A percentile compares a stretch with the other conserved stretches of the same genome.
phyloP scores from a whole-genome alignment of 2,888 invertebrate genomes.

The Minunthozetes semirufus region DNA sequence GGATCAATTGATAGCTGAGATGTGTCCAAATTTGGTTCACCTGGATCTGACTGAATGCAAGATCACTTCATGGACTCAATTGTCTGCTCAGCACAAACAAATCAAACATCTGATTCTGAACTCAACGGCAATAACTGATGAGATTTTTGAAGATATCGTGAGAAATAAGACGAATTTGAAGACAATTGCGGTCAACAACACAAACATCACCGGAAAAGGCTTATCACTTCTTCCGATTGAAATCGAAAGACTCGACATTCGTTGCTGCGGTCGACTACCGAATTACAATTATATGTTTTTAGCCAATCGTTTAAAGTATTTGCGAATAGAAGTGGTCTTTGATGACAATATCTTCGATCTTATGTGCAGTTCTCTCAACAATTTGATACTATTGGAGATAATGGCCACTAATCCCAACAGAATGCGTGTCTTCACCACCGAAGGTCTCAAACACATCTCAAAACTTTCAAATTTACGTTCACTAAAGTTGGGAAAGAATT shows the following conservation, averaged over 20 bases:
- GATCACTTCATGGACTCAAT: neutral
- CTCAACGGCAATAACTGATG: neutral
- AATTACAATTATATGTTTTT: neutral
- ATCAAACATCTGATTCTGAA: neutral
- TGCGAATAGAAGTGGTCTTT: neutral
- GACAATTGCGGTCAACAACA: neutral
- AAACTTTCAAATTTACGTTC: neutral
- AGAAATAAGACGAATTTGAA: neutral
- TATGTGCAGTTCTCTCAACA: neutral
- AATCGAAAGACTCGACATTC: neutral
- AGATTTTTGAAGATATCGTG: neutral
- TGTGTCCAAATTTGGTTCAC: neutral
- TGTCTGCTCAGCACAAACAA: neutral
- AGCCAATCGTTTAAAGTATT: neutral
- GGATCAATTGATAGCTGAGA: neutral
- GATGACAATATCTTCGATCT: neutral
- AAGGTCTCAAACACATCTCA: neutral
- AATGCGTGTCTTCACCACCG: neutral
- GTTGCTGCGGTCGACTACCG: neutral
- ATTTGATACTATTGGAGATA: neutral
- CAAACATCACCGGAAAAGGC: neutral
- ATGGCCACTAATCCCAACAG: neutral
- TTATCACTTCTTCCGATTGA: neutral
- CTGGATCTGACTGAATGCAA: neutral
- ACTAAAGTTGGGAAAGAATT: neutral